Conservation (phyloP, 92 coral and sea anemone genomes). For the Heteractis magnifica region DNA sequence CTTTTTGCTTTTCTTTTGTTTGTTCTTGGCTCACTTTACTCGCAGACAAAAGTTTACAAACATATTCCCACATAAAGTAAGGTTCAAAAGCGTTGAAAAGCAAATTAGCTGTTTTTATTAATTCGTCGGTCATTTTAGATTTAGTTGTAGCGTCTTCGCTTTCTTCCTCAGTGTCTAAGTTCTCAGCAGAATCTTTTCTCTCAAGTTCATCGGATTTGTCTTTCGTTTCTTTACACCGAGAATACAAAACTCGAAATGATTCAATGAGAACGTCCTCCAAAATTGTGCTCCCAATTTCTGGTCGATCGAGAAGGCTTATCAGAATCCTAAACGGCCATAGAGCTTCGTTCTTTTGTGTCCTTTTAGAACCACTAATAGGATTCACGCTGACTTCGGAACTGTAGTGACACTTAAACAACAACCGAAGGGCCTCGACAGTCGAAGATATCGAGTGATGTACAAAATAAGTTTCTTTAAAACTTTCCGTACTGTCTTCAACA, state of each 20-base stretch:
- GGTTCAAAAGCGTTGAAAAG: slow-evolving; percentile 96
- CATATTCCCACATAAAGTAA: slow-evolving; percentile 96
- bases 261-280: slow-evolving; percentile 91
- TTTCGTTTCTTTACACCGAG: slow-evolving; percentile 51
- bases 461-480: slow-evolving; percentile 59
- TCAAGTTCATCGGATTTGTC: slow-evolving; percentile 63
- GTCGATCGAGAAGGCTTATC: slow-evolving; percentile 83
- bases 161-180: slow-evolving; percentile 28
- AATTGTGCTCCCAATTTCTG: slow-evolving; percentile 86
- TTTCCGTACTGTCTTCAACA: slow-evolving; percentile 56
- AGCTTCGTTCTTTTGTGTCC: slow-evolving; percentile 53
- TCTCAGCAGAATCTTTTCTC: slow-evolving; percentile 62
- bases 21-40: slow-evolving; percentile 47
- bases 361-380: slow-evolving; percentile 40
- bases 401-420: slow-evolving; percentile 46
- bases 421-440: slow-evolving; percentile 74
- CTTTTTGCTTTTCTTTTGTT: not conserved
- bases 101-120: slow-evolving; percentile 87
- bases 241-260: slow-evolving; percentile 76
- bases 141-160: slow-evolving; percentile 37
- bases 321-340: slow-evolving; percentile 88
- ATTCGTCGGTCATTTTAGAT: slow-evolving; percentile 77
- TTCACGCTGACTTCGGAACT: slow-evolving; percentile 13
- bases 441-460: slow-evolving; percentile 55
- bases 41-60: slow-evolving; percentile 70